Percentiles rank a stretch among this genome's conserved stretches.
Evolutionary conservation across 1,140 invertebrate genomes (phyloP).

Genomic region (Wiebesia pumilae): DNA sequence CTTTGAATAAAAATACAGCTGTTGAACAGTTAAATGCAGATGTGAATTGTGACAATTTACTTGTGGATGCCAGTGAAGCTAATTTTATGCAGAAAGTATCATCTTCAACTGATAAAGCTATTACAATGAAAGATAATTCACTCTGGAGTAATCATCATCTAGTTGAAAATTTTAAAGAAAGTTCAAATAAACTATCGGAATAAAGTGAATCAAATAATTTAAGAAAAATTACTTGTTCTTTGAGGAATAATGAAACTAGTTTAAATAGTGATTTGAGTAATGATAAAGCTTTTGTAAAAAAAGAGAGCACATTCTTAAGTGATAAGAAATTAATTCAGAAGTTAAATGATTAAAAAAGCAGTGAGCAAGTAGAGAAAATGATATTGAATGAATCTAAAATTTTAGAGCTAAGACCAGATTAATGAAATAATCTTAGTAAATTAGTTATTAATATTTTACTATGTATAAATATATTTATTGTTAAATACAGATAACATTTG

Average conservation of each 20-base stretch:
- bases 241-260: background rate
- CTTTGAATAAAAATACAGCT: background rate
- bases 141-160: background rate
- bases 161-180: background rate
- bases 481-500: background rate
- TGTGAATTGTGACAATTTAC: background rate
- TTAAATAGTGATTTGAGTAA: background rate
- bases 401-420: constrained; percentile 30
- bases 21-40: background rate
- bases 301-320: background rate
- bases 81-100: background rate
- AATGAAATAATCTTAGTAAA: background rate
- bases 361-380: background rate
- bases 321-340: background rate
- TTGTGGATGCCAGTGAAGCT: background rate
- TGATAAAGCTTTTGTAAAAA: background rate
- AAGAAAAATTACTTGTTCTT: background rate
- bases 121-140: background rate
- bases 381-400: background rate
- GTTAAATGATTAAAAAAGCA: background rate
- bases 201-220: background rate
- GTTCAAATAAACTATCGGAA: background rate
- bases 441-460: background rate
- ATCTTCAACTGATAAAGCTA: background rate
- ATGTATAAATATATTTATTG: background rate